Evolutionary conservation across 2,888 invertebrate genomes (phyloP).

Genomic region (Agrochola macilenta): DNA sequence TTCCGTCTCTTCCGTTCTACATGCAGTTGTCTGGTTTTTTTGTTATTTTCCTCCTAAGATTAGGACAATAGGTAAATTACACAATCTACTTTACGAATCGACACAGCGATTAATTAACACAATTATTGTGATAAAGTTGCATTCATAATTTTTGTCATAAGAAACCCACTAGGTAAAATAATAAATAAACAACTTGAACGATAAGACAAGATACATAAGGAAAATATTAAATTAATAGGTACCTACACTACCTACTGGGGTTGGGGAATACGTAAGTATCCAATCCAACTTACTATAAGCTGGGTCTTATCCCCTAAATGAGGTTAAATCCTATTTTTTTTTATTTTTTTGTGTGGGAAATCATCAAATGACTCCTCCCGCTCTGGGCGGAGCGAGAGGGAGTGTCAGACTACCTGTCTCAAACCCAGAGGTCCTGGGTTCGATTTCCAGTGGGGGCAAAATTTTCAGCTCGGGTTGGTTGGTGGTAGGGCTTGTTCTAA

Average conservation of each 20-base stretch:
- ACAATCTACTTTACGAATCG: conserved; percentile 6
- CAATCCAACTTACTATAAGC: not conserved
- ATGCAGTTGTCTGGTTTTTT: not conserved
- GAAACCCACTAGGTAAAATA: conserved; percentile 8
- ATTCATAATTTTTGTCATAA: conserved; percentile 15
- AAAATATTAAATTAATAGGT: conserved; percentile 23
- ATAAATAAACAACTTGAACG: conserved; percentile 15
- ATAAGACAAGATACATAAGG: conserved; percentile 25
- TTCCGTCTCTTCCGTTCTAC: too few species aligned
- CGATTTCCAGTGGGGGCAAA: too few species aligned
- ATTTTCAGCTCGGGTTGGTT: too few species aligned
- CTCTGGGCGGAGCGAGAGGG: too few species aligned
- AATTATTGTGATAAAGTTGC: conserved; percentile 31
- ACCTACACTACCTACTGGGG: not conserved
- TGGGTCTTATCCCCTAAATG: not conserved
- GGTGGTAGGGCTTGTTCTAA: too few species aligned
- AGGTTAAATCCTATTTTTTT: too few species aligned
- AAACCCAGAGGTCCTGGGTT: too few species aligned
- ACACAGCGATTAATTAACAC: conserved; percentile 6
- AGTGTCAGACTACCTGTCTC: too few species aligned
- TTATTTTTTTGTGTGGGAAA: too few species aligned
- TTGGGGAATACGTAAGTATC: not conserved
- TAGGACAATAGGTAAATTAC: not conserved
- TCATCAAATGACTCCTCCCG: too few species aligned
- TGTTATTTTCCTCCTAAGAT: conserved; percentile 12